A percentile compares a stretch with the other conserved stretches of the same genome.
Evolutionary conservation across 2,888 invertebrate genomes (phyloP).

Genomic region (Aradus depressus): DNA sequence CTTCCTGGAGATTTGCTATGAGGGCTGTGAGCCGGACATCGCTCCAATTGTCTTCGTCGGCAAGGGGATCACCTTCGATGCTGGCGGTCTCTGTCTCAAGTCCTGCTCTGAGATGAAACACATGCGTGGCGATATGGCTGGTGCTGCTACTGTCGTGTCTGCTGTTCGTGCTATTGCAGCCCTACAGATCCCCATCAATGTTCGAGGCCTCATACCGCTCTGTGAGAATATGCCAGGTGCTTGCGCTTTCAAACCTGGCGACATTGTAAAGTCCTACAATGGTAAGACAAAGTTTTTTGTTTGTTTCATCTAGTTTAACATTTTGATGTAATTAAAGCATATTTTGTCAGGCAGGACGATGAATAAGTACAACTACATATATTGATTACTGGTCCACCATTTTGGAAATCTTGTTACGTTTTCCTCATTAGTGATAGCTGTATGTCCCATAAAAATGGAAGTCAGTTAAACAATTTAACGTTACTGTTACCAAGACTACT

Average conservation of each 20-base stretch:
- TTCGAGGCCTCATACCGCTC: slow-evolving; percentile 58
- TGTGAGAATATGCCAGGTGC: slow-evolving; percentile 73
- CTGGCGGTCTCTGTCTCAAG: slow-evolving; percentile 64
- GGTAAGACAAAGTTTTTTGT: slow-evolving; percentile 50
- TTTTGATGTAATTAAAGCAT: too few species aligned
- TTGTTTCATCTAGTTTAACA: too few species aligned
- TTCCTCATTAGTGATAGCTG: too few species aligned
- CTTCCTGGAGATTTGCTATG: slow-evolving; percentile 66
- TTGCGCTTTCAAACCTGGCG: slow-evolving; percentile 64
- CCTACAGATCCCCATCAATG: slow-evolving; percentile 28
- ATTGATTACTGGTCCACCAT: too few species aligned
- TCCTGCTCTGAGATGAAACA: slow-evolving; percentile 47
- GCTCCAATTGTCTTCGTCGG: slow-evolving; percentile 64
- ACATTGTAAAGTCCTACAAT: slow-evolving; percentile 60
- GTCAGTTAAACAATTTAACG: too few species aligned
- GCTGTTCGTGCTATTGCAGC: slow-evolving; percentile 25
- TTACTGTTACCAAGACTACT: too few species aligned
- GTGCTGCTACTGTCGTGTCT: slow-evolving; percentile 38
- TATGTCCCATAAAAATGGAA: too few species aligned
- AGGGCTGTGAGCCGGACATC: slow-evolving; percentile 44
- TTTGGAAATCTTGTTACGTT: too few species aligned
- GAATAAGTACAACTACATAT: too few species aligned
- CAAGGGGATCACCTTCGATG: slow-evolving; percentile 40
- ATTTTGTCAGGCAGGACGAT: too few species aligned
- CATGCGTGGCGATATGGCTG: slow-evolving; percentile 78